phyloP scores from a whole-genome alignment of 2,888 invertebrate species.

The Nomada fucata region DNA sequence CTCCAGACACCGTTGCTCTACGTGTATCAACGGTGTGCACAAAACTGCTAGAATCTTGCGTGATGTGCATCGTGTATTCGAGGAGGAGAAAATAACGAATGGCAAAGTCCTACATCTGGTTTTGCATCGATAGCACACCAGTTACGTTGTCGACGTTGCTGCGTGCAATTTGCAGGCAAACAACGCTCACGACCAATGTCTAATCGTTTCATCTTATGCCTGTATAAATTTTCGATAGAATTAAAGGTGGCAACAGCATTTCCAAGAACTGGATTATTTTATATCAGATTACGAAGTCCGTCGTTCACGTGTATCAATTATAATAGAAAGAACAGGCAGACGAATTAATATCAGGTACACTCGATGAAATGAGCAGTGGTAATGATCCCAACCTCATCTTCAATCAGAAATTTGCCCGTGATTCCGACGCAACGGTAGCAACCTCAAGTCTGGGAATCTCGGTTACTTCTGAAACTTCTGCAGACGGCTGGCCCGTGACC shows the following conservation, averaged over 20 bases:
- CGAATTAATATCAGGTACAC: background rate
- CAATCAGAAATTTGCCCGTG: slow-evolving; percentile 18
- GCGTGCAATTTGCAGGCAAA: slow-evolving; percentile 51
- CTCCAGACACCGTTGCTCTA: background rate
- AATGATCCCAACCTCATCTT: slow-evolving; percentile 16
- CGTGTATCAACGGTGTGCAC: slow-evolving; percentile 36
- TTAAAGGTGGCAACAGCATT: background rate
- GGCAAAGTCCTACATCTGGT: slow-evolving; percentile 36
- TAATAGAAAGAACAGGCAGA: background rate
- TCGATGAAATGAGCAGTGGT: slow-evolving; percentile 2
- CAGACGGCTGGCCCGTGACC: slow-evolving; percentile 50
- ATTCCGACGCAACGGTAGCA: background rate
- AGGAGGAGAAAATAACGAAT: slow-evolving; percentile 29
- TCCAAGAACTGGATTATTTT: too few relatives aligned
- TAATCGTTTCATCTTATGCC: slow-evolving; percentile 14
- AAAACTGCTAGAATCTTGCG: slow-evolving; percentile 49
- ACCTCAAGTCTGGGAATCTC: slow-evolving; percentile 42
- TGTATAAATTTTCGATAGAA: background rate
- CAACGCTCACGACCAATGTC: slow-evolving; percentile 44
- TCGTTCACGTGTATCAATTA: background rate
- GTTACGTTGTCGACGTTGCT: slow-evolving; percentile 26
- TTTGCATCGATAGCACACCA: slow-evolving; percentile 50
- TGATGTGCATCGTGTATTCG: slow-evolving; percentile 38
- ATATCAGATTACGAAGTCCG: background rate
- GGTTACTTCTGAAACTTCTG: slow-evolving; percentile 39